These are phyloP conservation scores for Cirrhinus mrigala DNA, from an alignment of 2,797 vertebrate species.

Conservation along the genomic window DNA sequence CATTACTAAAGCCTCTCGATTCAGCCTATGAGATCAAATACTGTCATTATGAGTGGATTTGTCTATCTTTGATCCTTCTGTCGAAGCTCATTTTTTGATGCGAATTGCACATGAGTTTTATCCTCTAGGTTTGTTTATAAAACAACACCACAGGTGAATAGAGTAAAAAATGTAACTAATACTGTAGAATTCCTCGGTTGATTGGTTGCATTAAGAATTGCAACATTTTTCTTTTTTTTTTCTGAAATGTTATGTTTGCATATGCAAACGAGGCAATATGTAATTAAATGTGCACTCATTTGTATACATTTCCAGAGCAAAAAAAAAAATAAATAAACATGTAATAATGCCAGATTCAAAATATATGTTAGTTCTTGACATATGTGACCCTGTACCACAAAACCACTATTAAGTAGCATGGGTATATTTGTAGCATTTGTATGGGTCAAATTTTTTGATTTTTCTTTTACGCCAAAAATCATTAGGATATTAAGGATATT, in stretches of 20 bases:
- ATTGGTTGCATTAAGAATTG: background rate
- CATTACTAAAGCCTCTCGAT: constrained; percentile 34
- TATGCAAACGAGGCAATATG: background rate
- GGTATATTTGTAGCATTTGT: too few relatives aligned
- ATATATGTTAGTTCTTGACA: background rate
- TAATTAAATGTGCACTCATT: background rate
- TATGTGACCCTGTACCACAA: too few relatives aligned
- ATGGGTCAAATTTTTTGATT: too few relatives aligned
- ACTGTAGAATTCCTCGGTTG: background rate
- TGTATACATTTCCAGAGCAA: background rate
- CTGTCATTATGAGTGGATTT: constrained; percentile 31
- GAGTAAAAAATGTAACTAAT: background rate
- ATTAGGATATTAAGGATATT: too few relatives aligned
- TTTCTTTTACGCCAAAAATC: too few relatives aligned
- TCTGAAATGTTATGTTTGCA: background rate
- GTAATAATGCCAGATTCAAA: background rate
- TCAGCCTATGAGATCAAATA: constrained; percentile 41
- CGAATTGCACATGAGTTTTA: background rate
- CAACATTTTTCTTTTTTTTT: background rate
- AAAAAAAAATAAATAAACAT: background rate
- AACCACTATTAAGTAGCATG: too few relatives aligned
- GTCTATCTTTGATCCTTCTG: constrained; percentile 22
- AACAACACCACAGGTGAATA: background rate
- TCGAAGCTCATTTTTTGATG: constrained; percentile 1
- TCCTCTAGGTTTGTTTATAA: background rate